Evolutionary conservation across 2,113 vertebrate genomes (phyloP), one percentile per base, ranked within the genome.

Genomic region (Serinus canaria): DNA sequence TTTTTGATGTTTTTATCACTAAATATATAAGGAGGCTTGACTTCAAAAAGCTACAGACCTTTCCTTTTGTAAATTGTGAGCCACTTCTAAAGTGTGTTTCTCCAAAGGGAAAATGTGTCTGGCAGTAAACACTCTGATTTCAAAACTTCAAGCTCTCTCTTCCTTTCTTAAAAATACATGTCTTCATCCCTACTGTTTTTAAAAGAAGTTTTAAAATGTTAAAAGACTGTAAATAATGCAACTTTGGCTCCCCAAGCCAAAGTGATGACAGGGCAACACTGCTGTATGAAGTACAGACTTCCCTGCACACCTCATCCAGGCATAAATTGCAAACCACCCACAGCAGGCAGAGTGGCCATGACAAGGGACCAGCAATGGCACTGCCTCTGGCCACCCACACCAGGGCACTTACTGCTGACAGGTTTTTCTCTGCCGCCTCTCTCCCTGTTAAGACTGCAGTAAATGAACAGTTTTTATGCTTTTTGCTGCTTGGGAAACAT

Each of bases 301-400:
- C 24, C 24, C 33, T 47, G 59, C 53, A 83, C 59, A 59, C 59
- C 21, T 88, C 59, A 50, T 55, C 43, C 49, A 70, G 75, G 27
- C 72, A 39, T 35, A 46, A 76, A 92, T 6, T 49, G 25, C 49
- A 80, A 88, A 94, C 50, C 30, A 53, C 20, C 52, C 43, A 11
- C 1, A 3, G 79, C n/a, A 31, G 27, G 46, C 77, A 83, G n/a
- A 85, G 35, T 11, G 53, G 31, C 74, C 11, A 2, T 10, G 66
- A 64, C 75, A n/a, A 58, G 63, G 87, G 87, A 35, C 1, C 4
- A 59, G 63, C 28, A 46, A 66, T 14, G 47, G 63, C 79, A 67
- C 46, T 0, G 1, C 46, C 63, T 47, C 46, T 10, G 12, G 46
- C 33, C 49, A 60, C 35, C 39, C 1, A 0, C 63, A 67, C 19